These are phyloP conservation scores for Sphenopsis melanotis DNA, from an alignment of 2,797 vertebrate genomes.

Conservation along the genomic window DNA sequence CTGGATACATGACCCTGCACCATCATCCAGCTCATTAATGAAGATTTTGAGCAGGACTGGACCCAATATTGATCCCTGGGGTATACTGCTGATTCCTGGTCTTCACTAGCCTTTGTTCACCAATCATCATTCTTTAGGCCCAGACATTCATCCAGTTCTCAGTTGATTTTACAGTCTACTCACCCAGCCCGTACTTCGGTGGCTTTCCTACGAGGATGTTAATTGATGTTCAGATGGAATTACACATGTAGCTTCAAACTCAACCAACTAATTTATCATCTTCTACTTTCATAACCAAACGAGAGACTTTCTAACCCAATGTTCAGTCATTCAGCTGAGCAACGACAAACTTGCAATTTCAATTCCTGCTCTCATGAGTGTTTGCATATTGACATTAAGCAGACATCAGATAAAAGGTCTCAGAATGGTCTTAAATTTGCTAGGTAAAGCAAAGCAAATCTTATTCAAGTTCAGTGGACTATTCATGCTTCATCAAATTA, in stretches of 20 bases:
- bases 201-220: not conserved
- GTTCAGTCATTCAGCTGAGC: accelerated
- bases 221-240: not conserved
- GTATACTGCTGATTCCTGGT: not conserved
- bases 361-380: not conserved
- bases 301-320: not conserved
- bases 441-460: not conserved
- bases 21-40: not conserved
- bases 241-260: not conserved
- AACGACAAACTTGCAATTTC: not conserved
- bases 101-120: not conserved
- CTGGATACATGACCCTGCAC: not conserved
- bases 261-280: not conserved
- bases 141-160: not conserved
- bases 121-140: not conserved
- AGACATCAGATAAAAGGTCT: not conserved
- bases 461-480: not conserved
- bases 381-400: not conserved
- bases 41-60: not conserved
- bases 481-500: constrained; percentile 9
- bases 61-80: not conserved
- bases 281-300: not conserved
- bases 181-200: not conserved
- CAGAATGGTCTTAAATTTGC: not conserved
- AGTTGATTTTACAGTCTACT: accelerated